Conservation (phyloP, 2,113 vertebrate genomes). For the Lophochroa leadbeateri region DNA sequence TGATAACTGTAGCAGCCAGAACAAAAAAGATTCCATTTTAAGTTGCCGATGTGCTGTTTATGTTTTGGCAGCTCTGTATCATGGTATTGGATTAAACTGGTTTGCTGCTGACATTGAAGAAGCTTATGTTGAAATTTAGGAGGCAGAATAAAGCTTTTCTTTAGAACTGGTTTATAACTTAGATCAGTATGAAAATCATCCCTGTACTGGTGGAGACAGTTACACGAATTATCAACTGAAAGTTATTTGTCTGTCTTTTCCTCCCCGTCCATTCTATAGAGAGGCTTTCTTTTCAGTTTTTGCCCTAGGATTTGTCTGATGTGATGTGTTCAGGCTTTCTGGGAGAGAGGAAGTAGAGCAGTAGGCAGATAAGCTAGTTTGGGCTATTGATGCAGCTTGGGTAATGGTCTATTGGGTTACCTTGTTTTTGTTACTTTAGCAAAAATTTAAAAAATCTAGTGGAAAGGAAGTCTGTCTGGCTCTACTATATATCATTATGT, state of each 20-base stretch:
- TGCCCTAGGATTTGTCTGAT: not conserved
- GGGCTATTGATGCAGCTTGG: not conserved
- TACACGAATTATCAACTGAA: not conserved
- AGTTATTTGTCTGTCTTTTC: not conserved
- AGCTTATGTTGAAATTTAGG: not conserved
- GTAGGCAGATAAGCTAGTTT: not conserved
- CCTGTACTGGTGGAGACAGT: not conserved
- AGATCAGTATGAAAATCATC: not conserved
- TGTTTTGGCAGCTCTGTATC: not conserved
- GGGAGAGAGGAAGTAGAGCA: not conserved
- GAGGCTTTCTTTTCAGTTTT: not conserved
- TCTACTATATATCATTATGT: fast-evolving
- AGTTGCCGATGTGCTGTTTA: not conserved
- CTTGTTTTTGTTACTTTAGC: not conserved
- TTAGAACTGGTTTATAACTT: not conserved
- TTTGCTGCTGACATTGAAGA: not conserved
- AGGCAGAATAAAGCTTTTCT: not conserved
- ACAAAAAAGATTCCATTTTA: not conserved
- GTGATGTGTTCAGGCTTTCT: not conserved
- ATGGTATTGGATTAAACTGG: not conserved
- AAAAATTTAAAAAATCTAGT: not conserved
- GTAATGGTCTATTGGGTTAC: not conserved
- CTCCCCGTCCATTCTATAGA: not conserved
- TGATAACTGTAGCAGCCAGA: not conserved
- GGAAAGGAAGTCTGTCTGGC: not conserved